Evolutionary conservation across 1,140 invertebrate species (phyloP).

Genomic region (Radopholus similis): DNA sequence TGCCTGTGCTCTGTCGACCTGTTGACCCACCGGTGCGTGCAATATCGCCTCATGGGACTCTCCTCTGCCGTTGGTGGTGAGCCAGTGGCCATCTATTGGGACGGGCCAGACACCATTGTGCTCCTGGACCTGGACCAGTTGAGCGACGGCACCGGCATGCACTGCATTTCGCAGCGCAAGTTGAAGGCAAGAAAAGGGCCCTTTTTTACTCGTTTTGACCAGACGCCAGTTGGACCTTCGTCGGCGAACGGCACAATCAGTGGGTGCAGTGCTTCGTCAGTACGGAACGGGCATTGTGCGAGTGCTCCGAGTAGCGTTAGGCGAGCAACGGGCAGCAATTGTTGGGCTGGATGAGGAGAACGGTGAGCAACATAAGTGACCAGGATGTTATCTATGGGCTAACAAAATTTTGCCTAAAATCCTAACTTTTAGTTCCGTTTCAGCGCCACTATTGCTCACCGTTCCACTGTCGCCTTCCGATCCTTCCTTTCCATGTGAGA

Average conservation of each 20-base stretch:
- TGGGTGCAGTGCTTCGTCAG: neutral
- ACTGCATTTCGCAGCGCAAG: neutral
- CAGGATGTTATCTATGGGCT: too few species aligned
- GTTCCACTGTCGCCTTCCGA: too few species aligned
- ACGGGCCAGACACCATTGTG: neutral
- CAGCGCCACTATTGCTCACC: too few species aligned
- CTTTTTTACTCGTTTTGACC: too few species aligned
- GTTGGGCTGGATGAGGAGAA: too few species aligned
- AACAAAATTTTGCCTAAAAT: too few species aligned
- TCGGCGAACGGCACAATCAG: neutral
- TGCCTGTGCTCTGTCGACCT: neutral
- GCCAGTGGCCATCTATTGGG: conserved; percentile 1
- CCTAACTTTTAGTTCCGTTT: too few species aligned
- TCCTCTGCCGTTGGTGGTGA: neutral
- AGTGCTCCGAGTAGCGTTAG: neutral
- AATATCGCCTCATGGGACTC: neutral
- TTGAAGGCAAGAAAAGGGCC: neutral
- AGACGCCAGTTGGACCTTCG: neutral
- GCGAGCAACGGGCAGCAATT: neutral
- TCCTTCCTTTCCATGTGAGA: too few species aligned
- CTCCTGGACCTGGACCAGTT: neutral
- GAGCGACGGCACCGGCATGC: neutral
- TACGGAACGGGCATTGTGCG: neutral
- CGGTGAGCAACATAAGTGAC: too few species aligned
- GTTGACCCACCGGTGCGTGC: neutral